Conservation (phyloP, 2,888 invertebrate genomes). For the Tromatobia lineatoria region DNA sequence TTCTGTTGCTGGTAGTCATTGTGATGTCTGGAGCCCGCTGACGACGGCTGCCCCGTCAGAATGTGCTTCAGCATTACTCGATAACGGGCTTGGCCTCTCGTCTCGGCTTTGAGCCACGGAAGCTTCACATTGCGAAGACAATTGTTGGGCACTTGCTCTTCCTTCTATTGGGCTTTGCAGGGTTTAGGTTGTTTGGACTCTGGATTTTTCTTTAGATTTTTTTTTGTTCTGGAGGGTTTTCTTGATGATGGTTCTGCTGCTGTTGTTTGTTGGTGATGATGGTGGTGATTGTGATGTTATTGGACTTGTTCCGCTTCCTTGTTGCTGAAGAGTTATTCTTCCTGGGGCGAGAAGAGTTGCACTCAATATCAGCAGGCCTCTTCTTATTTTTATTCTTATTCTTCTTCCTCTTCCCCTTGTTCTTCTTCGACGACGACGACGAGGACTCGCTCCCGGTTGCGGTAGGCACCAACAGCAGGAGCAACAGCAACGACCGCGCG, state of each 20-base stretch:
- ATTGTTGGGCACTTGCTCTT: not conserved
- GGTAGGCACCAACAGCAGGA: constrained; percentile 52
- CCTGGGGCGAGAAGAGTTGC: too few species aligned
- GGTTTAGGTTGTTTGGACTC: not conserved
- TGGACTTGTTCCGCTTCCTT: too few species aligned
- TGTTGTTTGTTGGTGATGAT: too few species aligned
- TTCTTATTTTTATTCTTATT: not conserved
- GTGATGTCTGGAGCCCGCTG: constrained; percentile 86
- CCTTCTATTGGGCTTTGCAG: not conserved
- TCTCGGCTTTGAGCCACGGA: constrained; percentile 20
- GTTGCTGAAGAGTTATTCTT: too few species aligned
- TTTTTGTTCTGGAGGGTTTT: too few species aligned
- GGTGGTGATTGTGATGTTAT: too few species aligned
- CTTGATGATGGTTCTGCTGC: too few species aligned
- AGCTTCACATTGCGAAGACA: constrained; percentile 38
- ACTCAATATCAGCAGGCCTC: not conserved
- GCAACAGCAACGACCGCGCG: constrained; percentile 39
- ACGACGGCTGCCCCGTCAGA: constrained; percentile 87
- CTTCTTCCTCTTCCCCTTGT: constrained; percentile 31
- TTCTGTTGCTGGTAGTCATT: constrained; percentile 79
- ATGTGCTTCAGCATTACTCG: constrained; percentile 91
- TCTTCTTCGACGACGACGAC: constrained; percentile 11
- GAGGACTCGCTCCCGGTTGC: constrained; percentile 50
- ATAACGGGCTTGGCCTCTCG: constrained; percentile 41
- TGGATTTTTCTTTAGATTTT: not conserved